Evolutionary conservation across 2,113 vertebrate genomes (phyloP), one percentile per base, ranked within the genome.

Genomic region (Vanacampus margaritifer): DNA sequence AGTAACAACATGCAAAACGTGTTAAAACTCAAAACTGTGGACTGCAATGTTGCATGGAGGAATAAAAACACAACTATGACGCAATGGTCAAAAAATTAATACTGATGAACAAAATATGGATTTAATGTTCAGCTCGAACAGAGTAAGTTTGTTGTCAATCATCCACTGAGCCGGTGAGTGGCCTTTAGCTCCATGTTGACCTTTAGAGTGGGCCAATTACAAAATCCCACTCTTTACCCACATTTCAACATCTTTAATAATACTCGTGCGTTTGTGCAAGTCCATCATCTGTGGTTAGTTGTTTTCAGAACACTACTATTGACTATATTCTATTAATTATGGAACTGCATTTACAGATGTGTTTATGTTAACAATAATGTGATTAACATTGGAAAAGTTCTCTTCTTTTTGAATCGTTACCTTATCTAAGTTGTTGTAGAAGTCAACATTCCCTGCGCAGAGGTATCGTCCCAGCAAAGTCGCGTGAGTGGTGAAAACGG

Each of bases 391-490:
- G 13, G 41, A 46, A 46, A 46, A 19, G 45, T 46, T 17, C 45
- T 23, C 5, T n/a, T 8, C 3, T n/a, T 11, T 7, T 19, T 19
- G 5, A 56, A 28, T 26, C 21, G 16, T 81, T 79, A 98, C 96
- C 89, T 95, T 95, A 56, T 94, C 94, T 16, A 99, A 91, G 61
- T 93, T 95, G 87, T 99, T 99, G 88, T 99, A 99, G 73, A 99
- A 98, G 85, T 99, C 97, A 0, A 89, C 91, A 32, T 90, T 98
- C 48, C 95, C 97, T 9, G 97, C 97, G 70, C 96, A 99, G 32
- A 99, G 87, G 74, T 99, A 96, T 36, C 97, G 89, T 24, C 97
- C 97, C 58, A 99, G 93, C 58, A 98, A 87, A 0, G 97, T 99
- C 0, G 97, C 97, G 0, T 99, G 97, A 3, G 97, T 99, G 0